Percentiles rank a stretch among this genome's conserved stretches.
phyloP scores from a whole-genome alignment of 2,113 vertebrate genomes.

The Aviceda subcristata region DNA sequence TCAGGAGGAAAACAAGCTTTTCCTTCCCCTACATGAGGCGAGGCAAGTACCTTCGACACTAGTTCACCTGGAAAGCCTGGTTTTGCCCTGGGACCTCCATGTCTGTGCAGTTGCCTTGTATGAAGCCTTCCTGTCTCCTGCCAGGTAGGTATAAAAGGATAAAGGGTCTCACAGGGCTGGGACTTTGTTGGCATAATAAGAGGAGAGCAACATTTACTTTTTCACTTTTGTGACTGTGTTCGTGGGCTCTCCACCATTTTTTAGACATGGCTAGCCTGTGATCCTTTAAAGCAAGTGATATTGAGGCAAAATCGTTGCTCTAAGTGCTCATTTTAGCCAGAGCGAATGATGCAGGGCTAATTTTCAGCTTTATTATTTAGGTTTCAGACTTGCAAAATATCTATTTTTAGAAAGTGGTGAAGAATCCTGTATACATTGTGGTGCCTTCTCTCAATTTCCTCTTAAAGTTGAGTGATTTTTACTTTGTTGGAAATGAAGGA shows the following conservation, averaged over 20 bases:
- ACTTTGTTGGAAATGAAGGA: background rate
- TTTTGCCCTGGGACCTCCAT: background rate
- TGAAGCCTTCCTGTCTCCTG: background rate
- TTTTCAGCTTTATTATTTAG: background rate
- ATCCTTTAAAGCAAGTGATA: background rate
- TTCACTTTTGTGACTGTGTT: background rate
- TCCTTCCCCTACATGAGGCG: background rate
- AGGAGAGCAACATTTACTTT: background rate
- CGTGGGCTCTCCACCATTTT: accelerated
- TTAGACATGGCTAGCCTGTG: background rate
- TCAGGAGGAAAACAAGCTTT: background rate
- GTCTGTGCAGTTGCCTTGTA: background rate
- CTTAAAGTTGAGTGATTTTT: background rate
- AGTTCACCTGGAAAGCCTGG: background rate
- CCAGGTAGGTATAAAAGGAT: background rate
- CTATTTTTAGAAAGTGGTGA: background rate
- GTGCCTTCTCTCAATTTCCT: background rate
- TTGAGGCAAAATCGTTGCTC: background rate
- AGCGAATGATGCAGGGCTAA: background rate
- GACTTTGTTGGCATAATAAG: background rate
- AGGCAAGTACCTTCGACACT: background rate
- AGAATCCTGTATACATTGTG: background rate
- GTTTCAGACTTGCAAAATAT: background rate
- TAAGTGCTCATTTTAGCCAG: background rate
- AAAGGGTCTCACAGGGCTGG: background rate